Conservation (phyloP, 2,113 vertebrate genomes). For the Gymnobelideus leadbeateri region DNA sequence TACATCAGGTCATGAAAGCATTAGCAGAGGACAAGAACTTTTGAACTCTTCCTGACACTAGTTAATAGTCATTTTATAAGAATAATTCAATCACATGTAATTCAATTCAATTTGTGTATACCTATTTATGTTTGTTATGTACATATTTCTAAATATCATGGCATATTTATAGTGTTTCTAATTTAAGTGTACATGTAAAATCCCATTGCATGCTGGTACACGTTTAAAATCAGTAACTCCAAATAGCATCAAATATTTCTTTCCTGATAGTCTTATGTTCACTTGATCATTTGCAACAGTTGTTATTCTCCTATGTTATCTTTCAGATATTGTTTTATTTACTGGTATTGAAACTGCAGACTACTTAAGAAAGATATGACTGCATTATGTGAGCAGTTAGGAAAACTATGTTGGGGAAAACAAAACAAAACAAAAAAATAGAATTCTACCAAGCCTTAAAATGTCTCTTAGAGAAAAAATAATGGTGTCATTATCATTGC, state of each 20-base stretch:
- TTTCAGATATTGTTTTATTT: conserved; percentile 51
- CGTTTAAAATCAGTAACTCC: not conserved
- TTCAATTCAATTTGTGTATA: not conserved
- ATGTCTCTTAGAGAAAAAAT: conserved; percentile 1
- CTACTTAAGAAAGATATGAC: conserved; percentile 50
- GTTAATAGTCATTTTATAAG: not conserved
- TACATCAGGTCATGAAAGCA: not conserved
- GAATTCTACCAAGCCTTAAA: conserved; percentile 44
- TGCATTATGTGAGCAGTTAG: conserved; percentile 57
- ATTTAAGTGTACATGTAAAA: not conserved
- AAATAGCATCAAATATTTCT: conserved; percentile 44
- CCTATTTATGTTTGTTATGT: not conserved
- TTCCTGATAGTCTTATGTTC: not conserved
- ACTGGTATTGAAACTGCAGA: conserved; percentile 38
- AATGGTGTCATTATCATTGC: not conserved
- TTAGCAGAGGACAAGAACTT: fast-evolving
- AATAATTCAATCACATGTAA: not conserved
- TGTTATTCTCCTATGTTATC: conserved; percentile 57
- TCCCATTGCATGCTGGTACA: not conserved
- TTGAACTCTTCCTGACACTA: not conserved
- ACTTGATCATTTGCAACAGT: conserved; percentile 35
- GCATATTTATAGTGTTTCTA: not conserved
- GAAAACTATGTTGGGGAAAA: conserved; percentile 58
- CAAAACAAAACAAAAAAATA: conserved; percentile 57
- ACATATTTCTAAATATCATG: not conserved